Evolutionary conservation across 2,113 vertebrate species (phyloP).

Genomic region (Pygoscelis antarcticus): DNA sequence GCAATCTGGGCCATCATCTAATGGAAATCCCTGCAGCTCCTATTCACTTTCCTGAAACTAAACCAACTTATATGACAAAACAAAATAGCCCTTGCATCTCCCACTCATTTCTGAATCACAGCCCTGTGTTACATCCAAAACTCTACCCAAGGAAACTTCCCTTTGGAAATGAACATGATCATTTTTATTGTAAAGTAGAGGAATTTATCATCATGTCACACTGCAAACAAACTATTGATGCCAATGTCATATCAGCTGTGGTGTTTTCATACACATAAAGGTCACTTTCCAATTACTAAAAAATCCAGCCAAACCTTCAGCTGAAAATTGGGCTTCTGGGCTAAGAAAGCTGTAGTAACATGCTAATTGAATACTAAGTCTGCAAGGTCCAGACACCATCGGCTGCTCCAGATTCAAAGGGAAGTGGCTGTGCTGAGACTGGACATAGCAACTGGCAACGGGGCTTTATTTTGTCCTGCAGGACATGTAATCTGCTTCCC

Average conservation of each 20-base stretch:
- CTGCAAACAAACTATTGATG: not conserved
- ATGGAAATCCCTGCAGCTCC: slow-evolving; percentile 36
- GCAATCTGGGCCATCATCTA: slow-evolving; percentile 17
- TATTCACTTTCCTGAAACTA: not conserved
- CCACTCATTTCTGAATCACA: not conserved
- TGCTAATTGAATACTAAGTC: not conserved
- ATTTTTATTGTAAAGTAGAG: not conserved
- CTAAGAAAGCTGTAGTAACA: not conserved
- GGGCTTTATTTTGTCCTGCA: not conserved
- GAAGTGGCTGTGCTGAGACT: not conserved
- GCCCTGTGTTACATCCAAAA: not conserved
- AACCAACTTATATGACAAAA: not conserved
- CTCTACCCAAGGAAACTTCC: not conserved
- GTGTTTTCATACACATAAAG: not conserved
- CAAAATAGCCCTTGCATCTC: not conserved
- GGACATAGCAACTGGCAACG: not conserved
- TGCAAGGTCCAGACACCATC: not conserved
- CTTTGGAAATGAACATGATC: not conserved
- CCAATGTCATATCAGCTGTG: not conserved
- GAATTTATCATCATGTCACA: not conserved
- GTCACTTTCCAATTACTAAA: not conserved
- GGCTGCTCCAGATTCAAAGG: not conserved
- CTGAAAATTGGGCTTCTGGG: not conserved
- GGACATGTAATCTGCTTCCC: not conserved
- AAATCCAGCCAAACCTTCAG: not conserved